Conservation (phyloP, 2,797 vertebrate species). For the Macropodus opercularis region DNA sequence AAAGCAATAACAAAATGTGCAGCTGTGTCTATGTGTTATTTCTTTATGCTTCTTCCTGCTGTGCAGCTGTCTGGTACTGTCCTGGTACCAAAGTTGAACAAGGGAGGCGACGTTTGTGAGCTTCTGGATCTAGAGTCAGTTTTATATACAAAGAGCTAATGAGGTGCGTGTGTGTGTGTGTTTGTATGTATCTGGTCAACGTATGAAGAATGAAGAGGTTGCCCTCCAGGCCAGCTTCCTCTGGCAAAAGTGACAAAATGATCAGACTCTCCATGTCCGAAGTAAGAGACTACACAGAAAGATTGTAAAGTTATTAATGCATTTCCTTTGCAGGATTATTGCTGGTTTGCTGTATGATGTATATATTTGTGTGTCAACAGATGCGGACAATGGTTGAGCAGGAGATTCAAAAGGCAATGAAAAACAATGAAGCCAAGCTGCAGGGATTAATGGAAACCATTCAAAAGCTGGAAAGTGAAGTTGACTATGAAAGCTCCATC, state of each 20-base stretch:
- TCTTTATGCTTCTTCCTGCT: too few species aligned
- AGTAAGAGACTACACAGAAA: constrained; percentile 33
- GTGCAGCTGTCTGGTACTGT: too few species aligned
- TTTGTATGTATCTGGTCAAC: background rate
- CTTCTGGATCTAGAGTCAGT: too few species aligned
- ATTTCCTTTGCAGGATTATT: background rate
- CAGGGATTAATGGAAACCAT: constrained; percentile 27
- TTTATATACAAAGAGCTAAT: too few species aligned
- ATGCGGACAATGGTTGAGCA: constrained; percentile 59
- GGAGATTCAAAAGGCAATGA: constrained; percentile 50
- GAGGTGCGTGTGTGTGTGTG: constrained; percentile 14
- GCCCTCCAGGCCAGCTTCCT: accelerated
- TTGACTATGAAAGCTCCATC: constrained; percentile 51
- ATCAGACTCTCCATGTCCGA: constrained; percentile 43
- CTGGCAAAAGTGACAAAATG: background rate
- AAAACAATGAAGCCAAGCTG: constrained; percentile 35
- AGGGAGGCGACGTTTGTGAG: too few species aligned
- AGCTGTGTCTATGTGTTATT: too few species aligned
- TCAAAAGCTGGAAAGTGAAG: constrained; percentile 40
- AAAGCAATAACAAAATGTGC: too few species aligned
- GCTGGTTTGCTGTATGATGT: background rate
- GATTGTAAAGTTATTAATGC: too few species aligned
- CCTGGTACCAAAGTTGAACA: too few species aligned
- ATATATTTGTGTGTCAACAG: constrained; percentile 40
- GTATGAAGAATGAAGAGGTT: constrained; percentile 34